Percentiles rank a stretch among this genome's conserved stretches.
phyloP scores from a whole-genome alignment of 2,888 invertebrate genomes.

The Dioctria rufipes region DNA sequence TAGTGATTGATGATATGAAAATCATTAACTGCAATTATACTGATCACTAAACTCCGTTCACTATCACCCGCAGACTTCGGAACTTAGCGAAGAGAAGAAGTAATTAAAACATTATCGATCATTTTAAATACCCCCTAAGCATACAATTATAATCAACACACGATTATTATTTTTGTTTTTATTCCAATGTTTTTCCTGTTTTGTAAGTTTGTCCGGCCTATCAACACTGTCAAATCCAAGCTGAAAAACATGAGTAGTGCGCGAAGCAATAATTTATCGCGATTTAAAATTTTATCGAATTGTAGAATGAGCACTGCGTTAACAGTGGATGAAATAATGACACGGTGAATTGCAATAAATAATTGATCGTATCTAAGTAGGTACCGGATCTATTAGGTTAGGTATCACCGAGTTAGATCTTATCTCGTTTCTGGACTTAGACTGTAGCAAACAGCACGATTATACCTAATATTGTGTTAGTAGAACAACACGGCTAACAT shows the following conservation, averaged over 20 bases:
- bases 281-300: conserved; percentile 23
- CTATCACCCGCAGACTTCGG: background rate
- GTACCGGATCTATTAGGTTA: conserved; percentile 9
- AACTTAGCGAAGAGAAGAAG: too few species aligned
- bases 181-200: background rate
- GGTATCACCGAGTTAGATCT: conserved; percentile 25
- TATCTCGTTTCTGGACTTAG: background rate
- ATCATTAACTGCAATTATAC: conserved; percentile 10
- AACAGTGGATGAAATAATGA: conserved; percentile 34
- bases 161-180: background rate
- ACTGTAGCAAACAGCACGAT: conserved; percentile 14
- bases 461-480: conserved; percentile 35
- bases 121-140: conserved; percentile 4
- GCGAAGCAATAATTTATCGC: conserved; percentile 5
- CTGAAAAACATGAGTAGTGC: background rate
- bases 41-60: conserved; percentile 6
- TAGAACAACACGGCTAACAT: conserved; percentile 14
- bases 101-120: conserved; percentile 36
- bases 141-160: conserved; percentile 18
- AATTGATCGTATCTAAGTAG: conserved; percentile 28
- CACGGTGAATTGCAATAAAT: conserved; percentile 43
- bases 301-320: conserved; percentile 6
- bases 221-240: conserved; percentile 14
- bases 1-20: conserved; percentile 29
- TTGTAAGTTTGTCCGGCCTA: conserved; percentile 11